A percentile compares a stretch with the other conserved stretches of the same genome.
These are phyloP conservation scores for Habroteleia sp. DNA, from an alignment of 2,888 invertebrate species.

Conservation along the genomic window DNA sequence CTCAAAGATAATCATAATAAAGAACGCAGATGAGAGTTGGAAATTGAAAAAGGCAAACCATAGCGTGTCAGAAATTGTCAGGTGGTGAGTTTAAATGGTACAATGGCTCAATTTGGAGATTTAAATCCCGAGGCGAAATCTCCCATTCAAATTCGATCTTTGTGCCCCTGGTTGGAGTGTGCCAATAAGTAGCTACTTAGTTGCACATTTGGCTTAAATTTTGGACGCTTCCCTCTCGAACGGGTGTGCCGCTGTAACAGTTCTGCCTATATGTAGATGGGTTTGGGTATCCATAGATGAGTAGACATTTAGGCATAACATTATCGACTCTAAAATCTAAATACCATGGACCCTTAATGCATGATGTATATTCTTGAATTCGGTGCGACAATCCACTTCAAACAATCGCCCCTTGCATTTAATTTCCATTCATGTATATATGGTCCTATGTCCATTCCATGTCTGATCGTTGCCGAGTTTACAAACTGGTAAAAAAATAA, in stretches of 20 bases:
- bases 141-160: constrained; percentile 79
- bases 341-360: constrained; percentile 29
- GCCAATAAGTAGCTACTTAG: constrained; percentile 79
- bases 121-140: constrained; percentile 76
- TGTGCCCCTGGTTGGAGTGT: constrained; percentile 74
- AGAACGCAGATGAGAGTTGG: constrained; percentile 47
- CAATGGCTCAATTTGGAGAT: constrained; percentile 78
- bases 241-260: constrained; percentile 43
- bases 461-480: too few relatives aligned
- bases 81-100: constrained; percentile 75
- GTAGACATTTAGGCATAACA: constrained; percentile 48
- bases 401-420: constrained; percentile 37
- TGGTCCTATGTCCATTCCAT: too few relatives aligned
- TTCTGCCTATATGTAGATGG: constrained; percentile 49
- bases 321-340: constrained; percentile 61
- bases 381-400: constrained; percentile 47
- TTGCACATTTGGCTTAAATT: constrained; percentile 80
- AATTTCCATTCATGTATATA: constrained; percentile 25
- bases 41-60: constrained; percentile 72
- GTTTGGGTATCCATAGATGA: constrained; percentile 38
- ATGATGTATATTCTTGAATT: constrained; percentile 21
- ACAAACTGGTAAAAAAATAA: too few relatives aligned
- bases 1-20: constrained; percentile 28
- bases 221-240: constrained; percentile 62
- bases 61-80: constrained; percentile 73